Evolutionary conservation across 2,113 vertebrate genomes (phyloP), one percentile per base, ranked within the genome.

Genomic region (Thryonomys swinderianus): DNA sequence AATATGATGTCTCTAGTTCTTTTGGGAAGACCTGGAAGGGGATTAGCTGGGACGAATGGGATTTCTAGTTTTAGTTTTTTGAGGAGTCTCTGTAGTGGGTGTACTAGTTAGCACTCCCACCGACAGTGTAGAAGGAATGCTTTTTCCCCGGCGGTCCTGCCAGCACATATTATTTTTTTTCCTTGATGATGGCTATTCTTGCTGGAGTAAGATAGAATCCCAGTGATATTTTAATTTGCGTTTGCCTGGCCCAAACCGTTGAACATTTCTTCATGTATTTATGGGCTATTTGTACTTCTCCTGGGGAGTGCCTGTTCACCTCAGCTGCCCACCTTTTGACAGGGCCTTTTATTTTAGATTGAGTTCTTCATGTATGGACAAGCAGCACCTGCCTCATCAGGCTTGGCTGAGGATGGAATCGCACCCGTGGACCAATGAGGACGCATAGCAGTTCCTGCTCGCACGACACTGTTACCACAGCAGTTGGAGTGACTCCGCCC

Each of bases 381-480:
- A 45, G 73, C 14, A 27, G 20, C 40, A 18, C 5, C 42, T 53
- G 14, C 32, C 23, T 45, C 37, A 0, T 0, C 27, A 53, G n/a
- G 6, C 23, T 37, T 11, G 40, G 23, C 11, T 27, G 14, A 74
- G 62, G n/a, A 42, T 55, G 40, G n/a, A 34, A 25, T 37, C 30
- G 40, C 34, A 64, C 7, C 5, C 1, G 21, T 3, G 13, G 3
- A 37, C 0, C 20, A 2, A 51, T 89, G 32, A 32, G 57, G 32
- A 64, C 2, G 18, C 0, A 1, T 5, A 13, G 42, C 0, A 13
- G 14, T 42, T 40, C 18, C 27, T 53, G 10, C 45, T 25, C 20
- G 6, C 16, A 7, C 18, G 32, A 7, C 11, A 14, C 10, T 18
- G 45, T 32, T 34, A 34, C 45, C 18, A 32, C 21, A 34, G 45